Percentiles rank a stretch among this genome's conserved stretches.
These are phyloP conservation scores for Tor tambroides DNA, from an alignment of 2,113 vertebrate genomes.

Conservation along the genomic window DNA sequence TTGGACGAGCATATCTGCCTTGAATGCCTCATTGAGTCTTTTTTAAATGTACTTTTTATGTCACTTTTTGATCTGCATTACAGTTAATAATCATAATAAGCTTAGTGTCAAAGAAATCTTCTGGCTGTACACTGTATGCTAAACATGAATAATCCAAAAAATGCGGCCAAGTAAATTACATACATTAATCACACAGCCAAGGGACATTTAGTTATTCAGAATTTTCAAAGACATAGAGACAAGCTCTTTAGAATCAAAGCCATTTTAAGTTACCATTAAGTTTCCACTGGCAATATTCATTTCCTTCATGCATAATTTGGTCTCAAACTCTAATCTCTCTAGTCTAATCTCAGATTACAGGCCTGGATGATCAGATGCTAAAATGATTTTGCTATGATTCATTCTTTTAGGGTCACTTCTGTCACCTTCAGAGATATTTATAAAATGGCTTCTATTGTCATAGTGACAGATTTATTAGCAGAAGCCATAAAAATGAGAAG, in stretches of 20 bases:
- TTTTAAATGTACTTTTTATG: neutral
- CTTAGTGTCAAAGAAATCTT: neutral
- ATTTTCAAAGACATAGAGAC: slow-evolving; percentile 19
- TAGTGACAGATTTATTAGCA: slow-evolving; percentile 70
- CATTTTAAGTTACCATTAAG: neutral
- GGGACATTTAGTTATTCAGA: slow-evolving; percentile 49
- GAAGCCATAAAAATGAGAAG: slow-evolving; percentile 35
- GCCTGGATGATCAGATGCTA: neutral
- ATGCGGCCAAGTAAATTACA: slow-evolving; percentile 64
- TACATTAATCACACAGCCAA: slow-evolving; percentile 71
- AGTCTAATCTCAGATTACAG: slow-evolving; percentile 23
- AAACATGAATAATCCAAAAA: slow-evolving; percentile 61
- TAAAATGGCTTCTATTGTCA: slow-evolving; percentile 60
- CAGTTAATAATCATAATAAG: slow-evolving; percentile 5
- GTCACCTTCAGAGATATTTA: slow-evolving; percentile 57
- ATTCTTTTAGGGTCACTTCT: slow-evolving; percentile 49
- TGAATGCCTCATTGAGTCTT: neutral
- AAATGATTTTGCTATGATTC: slow-evolving; percentile 28
- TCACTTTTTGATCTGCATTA: slow-evolving; percentile 21
- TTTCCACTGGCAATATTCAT: neutral
- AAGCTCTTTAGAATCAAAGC: slow-evolving; percentile 31
- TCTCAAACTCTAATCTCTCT: neutral
- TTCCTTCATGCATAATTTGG: slow-evolving; percentile 22
- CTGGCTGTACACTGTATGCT: slow-evolving; percentile 18
- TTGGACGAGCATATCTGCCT: neutral